Base-by-base conservation (phyloP, 1,140 invertebrate species). In the Antheraea mylitta region DNA sequence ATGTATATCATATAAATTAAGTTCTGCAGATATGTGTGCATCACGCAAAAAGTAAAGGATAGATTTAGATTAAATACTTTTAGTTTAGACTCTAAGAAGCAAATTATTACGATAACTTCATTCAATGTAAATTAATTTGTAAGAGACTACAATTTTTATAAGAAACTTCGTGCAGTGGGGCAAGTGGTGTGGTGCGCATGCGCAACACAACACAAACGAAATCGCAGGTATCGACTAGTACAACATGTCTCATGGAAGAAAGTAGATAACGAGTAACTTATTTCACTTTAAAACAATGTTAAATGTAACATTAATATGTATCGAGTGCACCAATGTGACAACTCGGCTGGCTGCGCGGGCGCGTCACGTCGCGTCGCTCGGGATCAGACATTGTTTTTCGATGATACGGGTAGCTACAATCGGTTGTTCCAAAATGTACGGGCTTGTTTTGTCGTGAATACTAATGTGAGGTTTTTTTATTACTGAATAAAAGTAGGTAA, bases 231-330 rank as follows among this genome's bases (percentile, higher is more conserved):
- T 30, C 22, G 4, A 30, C 22, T 30, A 30, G 22, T 30, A 30
- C 22, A 30, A 1, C 13, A 61, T 36, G 8, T 61, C 30, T 22
- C 19, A 22, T 61, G 19, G 13, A 61, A 22, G 36, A 61, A 61
- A 22, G 36, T 36, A 30, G 22, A 30, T 30, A 22, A 16, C 13
- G 8, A 30, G n/a, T 13, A 13, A 13, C 45, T 13, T 53, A 53
- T 53, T 53, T 53, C 45, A 16, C 5, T 53, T 18, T 45, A 53
- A 18, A 75, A 70, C 69, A 70, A 67, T 71, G 73, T 75, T 70
- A 78, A 77, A 75, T 72, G 67, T 67, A 38, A 67, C 81, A 90
- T 90, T 89, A 87, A 80, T 84, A 90, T 90, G 86, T 91, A 89
- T 85, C 78, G 75, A 74, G 79, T 73, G 76, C 81, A 76, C 59